A percentile compares a stretch with the other conserved stretches of the same genome.
These are phyloP conservation scores for Atta texana DNA, from an alignment of 1,140 invertebrate species.

Conservation along the genomic window DNA sequence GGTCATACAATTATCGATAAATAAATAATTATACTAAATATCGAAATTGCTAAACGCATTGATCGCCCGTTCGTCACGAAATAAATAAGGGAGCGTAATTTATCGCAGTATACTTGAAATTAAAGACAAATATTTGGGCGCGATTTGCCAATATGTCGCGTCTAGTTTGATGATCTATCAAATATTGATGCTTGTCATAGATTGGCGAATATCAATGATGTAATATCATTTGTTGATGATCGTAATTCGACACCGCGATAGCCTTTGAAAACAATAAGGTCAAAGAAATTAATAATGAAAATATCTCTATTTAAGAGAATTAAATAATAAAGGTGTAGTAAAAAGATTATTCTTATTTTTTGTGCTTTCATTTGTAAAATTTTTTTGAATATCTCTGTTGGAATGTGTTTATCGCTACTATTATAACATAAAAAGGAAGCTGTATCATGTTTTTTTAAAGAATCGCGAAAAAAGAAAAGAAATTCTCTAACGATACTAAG, in stretches of 20 bases:
- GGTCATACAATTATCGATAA: too few species aligned
- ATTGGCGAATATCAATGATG: constrained; percentile 17
- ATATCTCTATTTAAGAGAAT: not conserved
- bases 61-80: not conserved
- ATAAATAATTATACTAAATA: constrained; percentile 18
- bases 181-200: constrained; percentile 47
- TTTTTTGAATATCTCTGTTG: not conserved
- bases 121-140: constrained; percentile 56
- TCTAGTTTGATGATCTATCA: constrained; percentile 33
- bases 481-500: too few species aligned
- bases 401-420: not conserved
- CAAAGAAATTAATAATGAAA: not conserved
- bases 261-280: not conserved
- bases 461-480: too few species aligned
- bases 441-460: not conserved
- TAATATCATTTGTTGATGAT: not conserved
- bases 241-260: constrained; percentile 3
- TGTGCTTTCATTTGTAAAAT: not conserved
- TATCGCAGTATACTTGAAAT: constrained; percentile 32
- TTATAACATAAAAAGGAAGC: constrained; percentile 16
- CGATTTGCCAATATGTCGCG: constrained; percentile 32
- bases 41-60: not conserved
- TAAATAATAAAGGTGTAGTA: not conserved
- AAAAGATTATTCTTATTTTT: not conserved
- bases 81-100: constrained; percentile 46